A percentile compares a stretch with the other conserved stretches of the same genome.
Evolutionary conservation across 2,797 vertebrate genomes (phyloP).

Genomic region (Myiotriccus ornatus): DNA sequence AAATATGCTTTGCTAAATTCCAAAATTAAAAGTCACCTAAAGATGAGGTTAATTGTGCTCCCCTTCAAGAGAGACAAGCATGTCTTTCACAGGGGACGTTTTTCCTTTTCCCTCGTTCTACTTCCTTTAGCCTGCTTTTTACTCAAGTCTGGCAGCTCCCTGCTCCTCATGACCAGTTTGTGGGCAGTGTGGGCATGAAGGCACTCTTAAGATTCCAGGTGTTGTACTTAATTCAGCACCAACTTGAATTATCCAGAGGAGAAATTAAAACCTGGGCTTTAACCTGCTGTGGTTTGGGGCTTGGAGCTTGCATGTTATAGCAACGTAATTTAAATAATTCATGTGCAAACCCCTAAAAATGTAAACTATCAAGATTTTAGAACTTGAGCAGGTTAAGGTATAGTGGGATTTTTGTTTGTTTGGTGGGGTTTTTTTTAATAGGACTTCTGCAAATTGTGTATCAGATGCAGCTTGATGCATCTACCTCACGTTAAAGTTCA

Average conservation of each 20-base stretch:
- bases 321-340: rapidly evolving
- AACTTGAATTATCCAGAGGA: neutral
- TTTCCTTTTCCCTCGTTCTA: rapidly evolving
- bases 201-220: neutral
- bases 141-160: neutral
- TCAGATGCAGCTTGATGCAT: too few species aligned
- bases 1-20: rapidly evolving
- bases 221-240: neutral
- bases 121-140: neutral
- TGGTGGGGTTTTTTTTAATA: neutral
- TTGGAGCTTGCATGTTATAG: neutral
- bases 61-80: neutral
- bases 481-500: neutral
- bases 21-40: neutral
- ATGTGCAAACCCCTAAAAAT: neutral
- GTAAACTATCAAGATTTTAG: neutral
- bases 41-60: neutral
- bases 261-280: neutral
- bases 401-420: neutral
- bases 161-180: neutral
- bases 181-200: neutral
- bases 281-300: neutral
- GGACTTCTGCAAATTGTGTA: neutral
- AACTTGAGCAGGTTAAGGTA: neutral
- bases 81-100: neutral